Conservation (phyloP, 2,888 invertebrate species). For the Chrysomela aeneicollis region DNA sequence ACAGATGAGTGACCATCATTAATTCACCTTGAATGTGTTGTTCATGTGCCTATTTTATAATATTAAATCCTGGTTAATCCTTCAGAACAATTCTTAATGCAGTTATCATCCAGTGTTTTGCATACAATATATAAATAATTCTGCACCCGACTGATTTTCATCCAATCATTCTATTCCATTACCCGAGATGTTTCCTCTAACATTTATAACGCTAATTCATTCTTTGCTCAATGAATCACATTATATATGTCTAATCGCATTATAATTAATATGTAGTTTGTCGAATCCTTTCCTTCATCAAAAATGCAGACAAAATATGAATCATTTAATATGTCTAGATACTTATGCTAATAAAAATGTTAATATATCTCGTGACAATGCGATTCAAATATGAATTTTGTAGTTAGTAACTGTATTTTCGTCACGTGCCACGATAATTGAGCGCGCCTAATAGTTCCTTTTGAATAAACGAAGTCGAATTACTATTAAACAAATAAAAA, state of each 20-base stretch:
- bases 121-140: too few species aligned
- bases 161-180: not conserved
- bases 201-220: not conserved
- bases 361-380: conserved; percentile 17
- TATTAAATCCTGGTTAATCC: too few species aligned
- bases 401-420: conserved; percentile 12
- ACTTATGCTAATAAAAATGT: conserved; percentile 5
- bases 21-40: too few species aligned
- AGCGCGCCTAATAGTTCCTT: conserved; percentile 9
- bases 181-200: not conserved
- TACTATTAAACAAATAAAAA: conserved; percentile 24
- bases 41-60: too few species aligned
- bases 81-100: too few species aligned
- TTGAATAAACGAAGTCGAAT: conserved; percentile 19
- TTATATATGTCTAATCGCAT: conserved; percentile 1
- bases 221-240: not conserved
- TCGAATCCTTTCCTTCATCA: not conserved
- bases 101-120: too few species aligned
- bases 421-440: conserved; percentile 18
- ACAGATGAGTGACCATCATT: too few species aligned
- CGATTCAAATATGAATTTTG: conserved; percentile 17
- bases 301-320: conserved; percentile 5
- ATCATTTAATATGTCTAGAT: conserved; percentile 5
- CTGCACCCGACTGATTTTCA: too few species aligned
- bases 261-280: conserved; percentile 3